Evolutionary conservation across 2,113 vertebrate genomes (phyloP).

Genomic region (Notothenia rossii): DNA sequence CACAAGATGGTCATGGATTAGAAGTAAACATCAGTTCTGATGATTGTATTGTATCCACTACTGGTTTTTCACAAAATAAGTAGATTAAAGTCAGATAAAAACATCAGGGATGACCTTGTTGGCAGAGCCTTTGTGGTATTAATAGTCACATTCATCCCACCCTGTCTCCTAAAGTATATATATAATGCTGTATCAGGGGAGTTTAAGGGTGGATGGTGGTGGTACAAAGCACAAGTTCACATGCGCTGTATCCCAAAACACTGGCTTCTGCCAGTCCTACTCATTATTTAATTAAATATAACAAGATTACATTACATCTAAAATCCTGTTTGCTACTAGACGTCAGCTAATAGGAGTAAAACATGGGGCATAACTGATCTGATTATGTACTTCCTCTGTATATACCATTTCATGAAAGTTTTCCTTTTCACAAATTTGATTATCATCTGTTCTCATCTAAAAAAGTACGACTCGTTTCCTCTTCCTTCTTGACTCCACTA

Average conservation of each 20-base stretch:
- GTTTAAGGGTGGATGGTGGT: neutral
- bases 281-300: conserved; percentile 5
- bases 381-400: conserved; percentile 39
- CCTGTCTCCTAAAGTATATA: neutral
- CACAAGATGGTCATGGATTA: neutral
- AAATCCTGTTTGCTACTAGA: neutral
- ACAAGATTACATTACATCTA: neutral
- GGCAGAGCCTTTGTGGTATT: neutral
- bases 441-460: conserved; percentile 37
- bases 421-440: conserved; percentile 30
- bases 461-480: conserved; percentile 29
- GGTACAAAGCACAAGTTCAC: neutral
- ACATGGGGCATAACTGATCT: neutral
- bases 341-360: neutral
- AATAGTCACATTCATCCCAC: conserved; percentile 1
- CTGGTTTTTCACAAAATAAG: neutral
- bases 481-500: conserved; percentile 19
- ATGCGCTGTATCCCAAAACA: neutral
- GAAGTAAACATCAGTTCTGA: conserved; percentile 8
- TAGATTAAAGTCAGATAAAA: conserved; percentile 17
- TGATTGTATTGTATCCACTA: conserved; percentile 26
- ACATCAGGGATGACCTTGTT: neutral
- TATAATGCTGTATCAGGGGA: neutral
- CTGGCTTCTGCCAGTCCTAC: neutral
- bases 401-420: conserved; percentile 2